These are phyloP conservation scores for Xenopus laevis DNA, from an alignment of 2,113 vertebrate genomes.

Conservation along the genomic window DNA sequence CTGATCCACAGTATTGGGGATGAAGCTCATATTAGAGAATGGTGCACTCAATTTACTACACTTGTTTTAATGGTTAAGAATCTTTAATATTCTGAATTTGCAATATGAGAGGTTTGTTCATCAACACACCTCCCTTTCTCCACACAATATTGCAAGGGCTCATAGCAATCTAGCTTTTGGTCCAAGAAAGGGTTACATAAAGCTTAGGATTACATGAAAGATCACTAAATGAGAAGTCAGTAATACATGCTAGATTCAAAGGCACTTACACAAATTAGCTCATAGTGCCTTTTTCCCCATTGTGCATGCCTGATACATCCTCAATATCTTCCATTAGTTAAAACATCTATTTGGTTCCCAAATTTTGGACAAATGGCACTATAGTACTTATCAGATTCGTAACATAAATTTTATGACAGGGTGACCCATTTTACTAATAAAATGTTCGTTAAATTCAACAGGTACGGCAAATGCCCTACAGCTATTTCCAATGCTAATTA, in stretches of 20 bases:
- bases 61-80: too few relatives aligned
- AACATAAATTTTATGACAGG: conserved; percentile 26
- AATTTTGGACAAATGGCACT: conserved; percentile 21
- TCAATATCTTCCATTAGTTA: conserved; percentile 11
- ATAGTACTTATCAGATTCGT: conserved; percentile 23
- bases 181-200: too few relatives aligned
- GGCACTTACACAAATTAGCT: conserved; percentile 2
- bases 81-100: too few relatives aligned
- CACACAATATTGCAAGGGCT: too few relatives aligned
- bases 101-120: too few relatives aligned
- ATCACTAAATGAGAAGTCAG: too few relatives aligned
- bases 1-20: too few relatives aligned
- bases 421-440: conserved; percentile 13
- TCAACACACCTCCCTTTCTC: too few relatives aligned
- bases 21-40: too few relatives aligned
- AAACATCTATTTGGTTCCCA: conserved; percentile 38
- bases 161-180: too few relatives aligned
- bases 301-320: conserved; percentile 9
- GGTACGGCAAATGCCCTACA: conserved; percentile 27
- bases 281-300: not conserved
- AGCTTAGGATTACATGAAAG: too few relatives aligned
- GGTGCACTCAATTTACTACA: too few relatives aligned
- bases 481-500: conserved; percentile 27
- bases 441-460: conserved; percentile 23
- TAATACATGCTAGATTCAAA: not conserved